Percentiles rank a stretch among this genome's conserved stretches.
phyloP scores from a whole-genome alignment of 2,888 invertebrate genomes.

The Corbicula japonica region DNA sequence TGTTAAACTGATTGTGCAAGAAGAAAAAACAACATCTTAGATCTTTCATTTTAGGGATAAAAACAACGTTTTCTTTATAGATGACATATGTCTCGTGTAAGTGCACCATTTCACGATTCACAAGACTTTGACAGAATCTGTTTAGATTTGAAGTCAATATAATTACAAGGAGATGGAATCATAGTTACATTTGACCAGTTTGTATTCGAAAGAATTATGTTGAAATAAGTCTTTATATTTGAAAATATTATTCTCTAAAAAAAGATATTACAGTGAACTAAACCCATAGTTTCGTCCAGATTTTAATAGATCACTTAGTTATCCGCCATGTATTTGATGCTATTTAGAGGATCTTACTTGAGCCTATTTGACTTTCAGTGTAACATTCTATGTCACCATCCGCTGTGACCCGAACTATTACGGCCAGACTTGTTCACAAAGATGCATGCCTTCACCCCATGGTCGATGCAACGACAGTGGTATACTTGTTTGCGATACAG shows the following conservation, averaged over 20 bases:
- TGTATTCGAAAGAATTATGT: too few relatives aligned
- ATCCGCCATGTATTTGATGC: background rate
- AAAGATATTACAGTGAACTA: background rate
- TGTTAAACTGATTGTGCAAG: too few relatives aligned
- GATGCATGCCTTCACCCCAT: constrained; percentile 3
- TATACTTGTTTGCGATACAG: constrained; percentile 13
- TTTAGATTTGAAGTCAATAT: too few relatives aligned
- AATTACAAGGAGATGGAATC: too few relatives aligned
- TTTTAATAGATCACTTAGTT: background rate
- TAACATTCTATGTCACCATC: constrained; percentile 22
- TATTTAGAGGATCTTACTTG: too few relatives aligned
- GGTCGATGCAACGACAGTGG: constrained; percentile 18
- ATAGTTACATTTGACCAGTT: too few relatives aligned
- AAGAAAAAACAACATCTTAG: background rate
- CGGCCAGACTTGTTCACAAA: constrained; percentile 9
- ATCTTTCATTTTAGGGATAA: too few relatives aligned
- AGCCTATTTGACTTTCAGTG: constrained; percentile 22
- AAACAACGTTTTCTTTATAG: too few relatives aligned
- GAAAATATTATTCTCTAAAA: background rate
- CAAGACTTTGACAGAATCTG: too few relatives aligned
- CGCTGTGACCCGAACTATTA: constrained; percentile 23
- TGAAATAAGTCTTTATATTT: background rate
- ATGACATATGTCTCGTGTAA: too few relatives aligned
- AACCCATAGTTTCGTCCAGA: background rate
- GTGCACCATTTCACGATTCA: too few relatives aligned